phyloP scores from a whole-genome alignment of 2,113 vertebrate genomes.

The Steatornis caripensis region DNA sequence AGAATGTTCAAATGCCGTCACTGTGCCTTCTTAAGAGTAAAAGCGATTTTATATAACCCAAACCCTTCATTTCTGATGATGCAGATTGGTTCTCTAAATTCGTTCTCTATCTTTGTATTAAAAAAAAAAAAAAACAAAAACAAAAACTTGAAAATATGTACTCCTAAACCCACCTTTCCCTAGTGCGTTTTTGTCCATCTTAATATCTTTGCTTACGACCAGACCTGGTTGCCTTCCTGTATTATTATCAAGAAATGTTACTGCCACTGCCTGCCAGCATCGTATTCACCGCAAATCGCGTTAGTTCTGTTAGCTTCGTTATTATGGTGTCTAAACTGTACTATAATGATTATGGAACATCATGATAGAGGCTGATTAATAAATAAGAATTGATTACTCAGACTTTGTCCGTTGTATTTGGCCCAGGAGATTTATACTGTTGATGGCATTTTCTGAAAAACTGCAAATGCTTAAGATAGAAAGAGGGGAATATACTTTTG shows the following conservation, averaged over 20 bases:
- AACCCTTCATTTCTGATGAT: conserved; percentile 52
- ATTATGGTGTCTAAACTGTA: conserved; percentile 57
- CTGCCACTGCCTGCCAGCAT: conserved; percentile 52
- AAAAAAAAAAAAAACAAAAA: too few relatives aligned
- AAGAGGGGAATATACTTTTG: neutral
- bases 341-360: conserved; percentile 58
- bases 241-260: conserved; percentile 56
- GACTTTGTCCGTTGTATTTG: conserved; percentile 26
- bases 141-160: conserved; percentile 55
- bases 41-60: conserved; percentile 43
- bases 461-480: neutral
- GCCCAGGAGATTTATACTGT: conserved; percentile 26
- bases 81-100: conserved; percentile 38
- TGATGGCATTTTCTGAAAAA: conserved; percentile 10
- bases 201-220: conserved; percentile 44
- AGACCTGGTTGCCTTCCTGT: conserved; percentile 37
- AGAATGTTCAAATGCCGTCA: conserved; percentile 1
- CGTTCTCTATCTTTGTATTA: too few relatives aligned
- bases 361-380: conserved; percentile 51
- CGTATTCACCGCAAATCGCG: conserved; percentile 50
- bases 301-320: conserved; percentile 56
- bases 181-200: conserved; percentile 53
- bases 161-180: conserved; percentile 47
- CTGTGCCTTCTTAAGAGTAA: neutral
- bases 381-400: conserved; percentile 60